Percentiles rank a stretch among this genome's conserved stretches.
Evolutionary conservation across 1,140 invertebrate species (phyloP).

Genomic region (Heliothis subflexa): DNA sequence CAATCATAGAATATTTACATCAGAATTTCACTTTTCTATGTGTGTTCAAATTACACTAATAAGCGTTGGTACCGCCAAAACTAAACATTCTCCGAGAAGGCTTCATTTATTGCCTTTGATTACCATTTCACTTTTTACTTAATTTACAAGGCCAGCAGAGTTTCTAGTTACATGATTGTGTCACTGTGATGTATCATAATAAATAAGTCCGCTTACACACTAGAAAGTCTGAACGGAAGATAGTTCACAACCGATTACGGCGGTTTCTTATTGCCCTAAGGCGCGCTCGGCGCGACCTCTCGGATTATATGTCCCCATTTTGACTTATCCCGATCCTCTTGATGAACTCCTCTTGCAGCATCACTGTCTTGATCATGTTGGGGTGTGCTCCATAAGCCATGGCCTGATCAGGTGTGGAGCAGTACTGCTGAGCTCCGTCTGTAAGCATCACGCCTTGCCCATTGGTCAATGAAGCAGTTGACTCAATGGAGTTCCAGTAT

Average conservation of each 20-base stretch:
- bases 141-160: slow-evolving; percentile 48
- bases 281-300: slow-evolving; percentile 80
- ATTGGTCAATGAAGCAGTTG: slow-evolving; percentile 82
- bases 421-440: slow-evolving; percentile 80
- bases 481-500: slow-evolving; percentile 95
- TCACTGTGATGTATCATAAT: slow-evolving; percentile 84
- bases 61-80: slow-evolving; percentile 47
- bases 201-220: slow-evolving; percentile 84
- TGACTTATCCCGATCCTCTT: slow-evolving; percentile 86
- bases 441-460: slow-evolving; percentile 79
- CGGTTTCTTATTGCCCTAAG: slow-evolving; percentile 83
- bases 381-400: slow-evolving; percentile 76
- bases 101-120: slow-evolving; percentile 47
- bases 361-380: slow-evolving; percentile 85
- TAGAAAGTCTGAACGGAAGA: slow-evolving; percentile 83
- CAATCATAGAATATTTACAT: slow-evolving; percentile 46
- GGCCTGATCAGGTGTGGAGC: slow-evolving; percentile 75
- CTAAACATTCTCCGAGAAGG: slow-evolving; percentile 48
- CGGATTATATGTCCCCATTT: slow-evolving; percentile 86
- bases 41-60: slow-evolving; percentile 45
- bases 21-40: slow-evolving; percentile 39
- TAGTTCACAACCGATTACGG: slow-evolving; percentile 83
- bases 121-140: slow-evolving; percentile 48
- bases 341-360: slow-evolving; percentile 85
- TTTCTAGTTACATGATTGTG: slow-evolving; percentile 63